phyloP scores from a whole-genome alignment of 1,140 invertebrate genomes.

The Dryas iulia region DNA sequence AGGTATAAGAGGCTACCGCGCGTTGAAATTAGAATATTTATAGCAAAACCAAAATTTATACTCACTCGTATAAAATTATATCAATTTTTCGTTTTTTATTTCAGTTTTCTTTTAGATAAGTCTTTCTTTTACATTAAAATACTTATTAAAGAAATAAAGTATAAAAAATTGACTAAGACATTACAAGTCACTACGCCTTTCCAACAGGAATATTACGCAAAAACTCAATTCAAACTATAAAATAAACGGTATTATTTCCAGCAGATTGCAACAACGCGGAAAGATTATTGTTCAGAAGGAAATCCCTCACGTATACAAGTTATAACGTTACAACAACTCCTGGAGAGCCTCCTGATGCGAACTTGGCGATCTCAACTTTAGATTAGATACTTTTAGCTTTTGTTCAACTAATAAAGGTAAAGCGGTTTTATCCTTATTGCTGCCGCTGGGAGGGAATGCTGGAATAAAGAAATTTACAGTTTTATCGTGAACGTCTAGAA shows the following conservation, averaged over 20 bases:
- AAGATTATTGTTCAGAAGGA: not conserved
- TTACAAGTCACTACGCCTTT: no score
- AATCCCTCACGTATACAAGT: not conserved
- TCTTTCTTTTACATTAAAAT: no score
- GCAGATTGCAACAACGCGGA: not conserved
- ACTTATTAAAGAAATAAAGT: no score
- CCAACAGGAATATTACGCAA: no score
- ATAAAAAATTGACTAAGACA: no score
- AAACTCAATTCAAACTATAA: no score
- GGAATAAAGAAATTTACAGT: not conserved
- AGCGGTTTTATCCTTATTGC: not conserved
- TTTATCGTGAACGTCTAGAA: not conserved
- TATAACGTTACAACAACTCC: not conserved
- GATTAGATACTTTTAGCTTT: not conserved
- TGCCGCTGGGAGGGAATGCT: not conserved
- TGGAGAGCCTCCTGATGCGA: not conserved
- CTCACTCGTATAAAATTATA: no score
- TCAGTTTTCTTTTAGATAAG: no score
- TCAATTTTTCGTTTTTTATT: no score
- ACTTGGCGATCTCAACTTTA: not conserved
- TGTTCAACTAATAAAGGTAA: not conserved
- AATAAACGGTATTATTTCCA: not conserved
- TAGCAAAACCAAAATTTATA: no score
- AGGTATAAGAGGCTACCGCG: no score
- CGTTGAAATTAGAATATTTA: no score